Evolutionary conservation across 2,113 vertebrate species (phyloP).

Genomic region (Cyanoramphus novaezelandiae): DNA sequence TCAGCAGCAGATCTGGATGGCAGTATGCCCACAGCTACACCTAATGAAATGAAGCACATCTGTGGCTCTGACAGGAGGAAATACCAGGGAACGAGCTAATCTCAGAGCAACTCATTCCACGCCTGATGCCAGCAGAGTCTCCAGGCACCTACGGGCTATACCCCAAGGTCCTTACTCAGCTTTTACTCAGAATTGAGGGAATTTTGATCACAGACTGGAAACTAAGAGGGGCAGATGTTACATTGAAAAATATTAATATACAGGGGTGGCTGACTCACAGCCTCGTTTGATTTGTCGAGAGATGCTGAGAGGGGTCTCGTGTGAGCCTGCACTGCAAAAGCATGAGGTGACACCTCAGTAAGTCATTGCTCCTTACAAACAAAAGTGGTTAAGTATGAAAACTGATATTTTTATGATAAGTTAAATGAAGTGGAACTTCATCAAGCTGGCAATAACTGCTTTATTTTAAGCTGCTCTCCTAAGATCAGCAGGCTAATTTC

Average conservation of each 20-base stretch:
- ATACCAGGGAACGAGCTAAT: not conserved
- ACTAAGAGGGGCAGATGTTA: not conserved
- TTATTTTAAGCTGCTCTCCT: not conserved
- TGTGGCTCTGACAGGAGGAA: conserved; percentile 60
- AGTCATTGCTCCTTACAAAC: not conserved
- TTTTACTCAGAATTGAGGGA: not conserved
- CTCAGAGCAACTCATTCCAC: not conserved
- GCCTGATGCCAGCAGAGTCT: not conserved
- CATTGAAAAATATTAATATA: not conserved
- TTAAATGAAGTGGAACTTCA: conserved; percentile 3
- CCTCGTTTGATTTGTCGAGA: not conserved
- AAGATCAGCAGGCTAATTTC: not conserved
- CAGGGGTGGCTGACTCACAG: not conserved
- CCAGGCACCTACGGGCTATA: not conserved
- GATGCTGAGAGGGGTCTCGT: not conserved
- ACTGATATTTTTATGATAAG: not conserved
- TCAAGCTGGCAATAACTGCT: not conserved
- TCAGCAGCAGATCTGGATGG: conserved; percentile 40
- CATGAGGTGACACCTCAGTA: not conserved
- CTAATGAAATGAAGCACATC: conserved; percentile 68
- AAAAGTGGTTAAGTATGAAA: not conserved
- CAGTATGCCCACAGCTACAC: conserved; percentile 65
- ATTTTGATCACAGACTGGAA: conserved; percentile 3
- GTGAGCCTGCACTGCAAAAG: not conserved
- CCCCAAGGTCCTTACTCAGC: not conserved